Conservation (phyloP, 2,113 vertebrate genomes). For the Odocoileus hemionus region DNA sequence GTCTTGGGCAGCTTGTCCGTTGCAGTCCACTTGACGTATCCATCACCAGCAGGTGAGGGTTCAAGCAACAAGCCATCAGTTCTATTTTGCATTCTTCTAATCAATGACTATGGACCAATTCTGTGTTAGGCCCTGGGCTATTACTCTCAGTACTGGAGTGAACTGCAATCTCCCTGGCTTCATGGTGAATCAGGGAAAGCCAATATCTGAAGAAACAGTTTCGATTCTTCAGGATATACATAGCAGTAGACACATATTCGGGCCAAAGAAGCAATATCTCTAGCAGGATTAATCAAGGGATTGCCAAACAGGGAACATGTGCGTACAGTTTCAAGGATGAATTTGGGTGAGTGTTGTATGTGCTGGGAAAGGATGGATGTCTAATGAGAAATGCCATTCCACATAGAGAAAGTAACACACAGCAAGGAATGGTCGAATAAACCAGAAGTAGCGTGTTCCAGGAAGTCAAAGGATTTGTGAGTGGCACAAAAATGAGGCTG, state of each 20-base stretch:
- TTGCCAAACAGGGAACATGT: background rate
- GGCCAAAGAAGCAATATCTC: background rate
- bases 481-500: background rate
- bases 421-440: accelerated
- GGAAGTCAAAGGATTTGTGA: background rate
- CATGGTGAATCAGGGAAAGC: background rate
- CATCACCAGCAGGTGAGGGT: no score
- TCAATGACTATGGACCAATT: background rate
- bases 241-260: background rate
- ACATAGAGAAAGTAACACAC: background rate
- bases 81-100: background rate
- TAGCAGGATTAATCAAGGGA: background rate
- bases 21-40: accelerated
- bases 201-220: background rate
- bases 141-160: background rate
- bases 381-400: background rate
- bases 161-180: background rate
- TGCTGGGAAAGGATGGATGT: background rate
- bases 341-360: background rate
- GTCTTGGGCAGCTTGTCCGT: background rate
- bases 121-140: background rate
- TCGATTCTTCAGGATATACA: background rate
- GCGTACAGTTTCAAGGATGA: background rate
- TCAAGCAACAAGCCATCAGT: background rate
- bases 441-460: accelerated